A percentile compares a stretch with the other conserved stretches of the same genome.
These are phyloP conservation scores for Lophius piscatorius DNA, from an alignment of 2,113 vertebrate species.

Conservation along the genomic window DNA sequence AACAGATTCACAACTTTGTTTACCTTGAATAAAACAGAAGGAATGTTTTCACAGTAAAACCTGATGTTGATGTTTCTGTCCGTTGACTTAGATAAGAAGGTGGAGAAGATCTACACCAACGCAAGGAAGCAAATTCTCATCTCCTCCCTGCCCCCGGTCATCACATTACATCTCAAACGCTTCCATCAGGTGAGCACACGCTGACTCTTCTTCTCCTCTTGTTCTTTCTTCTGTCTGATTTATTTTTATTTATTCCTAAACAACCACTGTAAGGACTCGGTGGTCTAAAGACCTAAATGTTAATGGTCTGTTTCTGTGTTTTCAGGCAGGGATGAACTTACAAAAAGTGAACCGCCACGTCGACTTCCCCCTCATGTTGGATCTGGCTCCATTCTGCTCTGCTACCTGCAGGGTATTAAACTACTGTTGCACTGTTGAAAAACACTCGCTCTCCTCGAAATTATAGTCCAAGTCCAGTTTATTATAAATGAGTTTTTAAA, in stretches of 20 bases:
- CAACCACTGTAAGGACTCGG: neutral
- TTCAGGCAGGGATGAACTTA: constrained; percentile 92
- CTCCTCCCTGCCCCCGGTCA: constrained; percentile 90
- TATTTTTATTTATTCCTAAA: neutral
- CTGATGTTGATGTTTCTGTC: neutral
- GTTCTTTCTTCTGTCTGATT: neutral
- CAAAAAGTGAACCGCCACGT: constrained; percentile 97
- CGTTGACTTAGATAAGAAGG: constrained; percentile 85
- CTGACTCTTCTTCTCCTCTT: neutral
- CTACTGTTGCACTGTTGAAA: neutral
- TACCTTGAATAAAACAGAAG: neutral
- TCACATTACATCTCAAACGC: constrained; percentile 96
- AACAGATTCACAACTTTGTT: too few relatives aligned
- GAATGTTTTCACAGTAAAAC: neutral
- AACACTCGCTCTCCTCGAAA: neutral
- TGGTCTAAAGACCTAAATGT: neutral
- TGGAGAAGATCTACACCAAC: constrained; percentile 91
- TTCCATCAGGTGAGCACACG: constrained; percentile 88
- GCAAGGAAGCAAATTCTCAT: constrained; percentile 96
- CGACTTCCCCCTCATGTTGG: constrained; percentile 91
- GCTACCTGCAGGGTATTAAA: constrained; percentile 89
- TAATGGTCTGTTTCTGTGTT: constrained; percentile 4
- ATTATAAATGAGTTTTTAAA: neutral
- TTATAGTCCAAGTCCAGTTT: too few relatives aligned
- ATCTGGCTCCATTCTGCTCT: constrained; percentile 95